Evolutionary conservation across 2,797 vertebrate genomes (phyloP).

Genomic region (Manis crassicaudata): DNA sequence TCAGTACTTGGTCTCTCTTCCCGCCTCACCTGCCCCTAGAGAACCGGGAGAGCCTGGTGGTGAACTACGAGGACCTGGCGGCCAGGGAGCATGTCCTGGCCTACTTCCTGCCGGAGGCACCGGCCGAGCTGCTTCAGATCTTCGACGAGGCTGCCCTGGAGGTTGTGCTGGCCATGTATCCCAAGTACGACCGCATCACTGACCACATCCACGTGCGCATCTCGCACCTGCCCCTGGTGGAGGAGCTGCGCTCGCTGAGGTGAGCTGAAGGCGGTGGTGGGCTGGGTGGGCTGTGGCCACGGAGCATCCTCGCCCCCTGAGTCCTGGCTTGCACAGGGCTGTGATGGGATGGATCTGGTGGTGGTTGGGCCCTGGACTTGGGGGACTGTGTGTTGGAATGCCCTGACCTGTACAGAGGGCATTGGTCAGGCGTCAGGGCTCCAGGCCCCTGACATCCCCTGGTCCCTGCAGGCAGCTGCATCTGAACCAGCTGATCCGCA

Average conservation of each 20-base stretch:
- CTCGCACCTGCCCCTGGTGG: constrained; percentile 96
- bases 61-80: constrained; percentile 97
- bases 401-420: not conserved
- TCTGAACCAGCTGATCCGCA: constrained; percentile 98
- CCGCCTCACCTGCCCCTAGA: constrained; percentile 84
- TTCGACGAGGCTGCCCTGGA: constrained; percentile 98
- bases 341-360: not conserved
- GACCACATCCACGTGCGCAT: constrained; percentile 97
- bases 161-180: constrained; percentile 98
- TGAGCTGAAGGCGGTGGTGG: constrained; percentile 70
- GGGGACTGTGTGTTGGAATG: not conserved
- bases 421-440: accelerated
- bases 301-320: not conserved
- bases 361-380: not conserved
- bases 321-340: not conserved
- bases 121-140: constrained; percentile 97
- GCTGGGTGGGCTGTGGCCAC: not conserved
- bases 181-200: constrained; percentile 96
- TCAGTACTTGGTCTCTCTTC: not conserved
- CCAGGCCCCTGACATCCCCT: not conserved
- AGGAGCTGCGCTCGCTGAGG: constrained; percentile 96
- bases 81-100: constrained; percentile 96
- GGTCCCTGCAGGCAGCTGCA: constrained; percentile 92
- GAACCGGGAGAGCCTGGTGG: constrained; percentile 96
- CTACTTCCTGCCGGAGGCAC: constrained; percentile 97